Evolutionary conservation across 2,113 vertebrate species (phyloP), one percentile per base, ranked within the genome.

Genomic region (Columbina picui): DNA sequence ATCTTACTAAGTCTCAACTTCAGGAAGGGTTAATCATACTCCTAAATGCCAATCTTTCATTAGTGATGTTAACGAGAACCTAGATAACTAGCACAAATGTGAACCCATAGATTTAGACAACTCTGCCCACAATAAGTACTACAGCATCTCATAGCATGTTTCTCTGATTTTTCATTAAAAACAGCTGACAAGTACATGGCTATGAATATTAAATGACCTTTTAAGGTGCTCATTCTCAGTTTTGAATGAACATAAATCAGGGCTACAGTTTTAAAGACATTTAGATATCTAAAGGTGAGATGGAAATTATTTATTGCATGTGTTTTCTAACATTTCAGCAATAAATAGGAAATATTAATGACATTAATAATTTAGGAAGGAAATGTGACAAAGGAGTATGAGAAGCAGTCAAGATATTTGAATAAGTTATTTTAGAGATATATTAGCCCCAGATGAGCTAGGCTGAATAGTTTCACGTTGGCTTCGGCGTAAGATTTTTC

Each of bases 331-430:
- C 15, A 47, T 85, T 90, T 86, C 57, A 77, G 34, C 63, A 93
- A 92, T 90, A 88, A 94, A 80, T 80, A 92, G 88, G 36, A 85
- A 83, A 85, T 88, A 89, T 69, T 90, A 90, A 69, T 76, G 18
- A 34, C 30, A 30, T 34, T 73, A 83, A 92, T 87, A 55, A 83
- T 94, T 90, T 90, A 86, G 50, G 50, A 65, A 45, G 26, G 43
- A 78, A 91, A 77, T 60, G 8, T 89, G 77, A 55, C 43, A 83
- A 64, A 84, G 11, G 23, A 82, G 7, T 53, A 47, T 36, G 26
- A 87, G 11, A 77, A 93, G 84, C 21, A 79, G n/a, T 56, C 16
- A 80, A 79, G 43, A 16, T 79, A 30, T n/a, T 65, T 50, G 70
- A 90, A 76, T 80, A 90, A 87, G 29, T 83, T 57, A 61, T 91